Evolutionary conservation across 2,888 invertebrate species (phyloP).

Genomic region (Catonia carolina): DNA sequence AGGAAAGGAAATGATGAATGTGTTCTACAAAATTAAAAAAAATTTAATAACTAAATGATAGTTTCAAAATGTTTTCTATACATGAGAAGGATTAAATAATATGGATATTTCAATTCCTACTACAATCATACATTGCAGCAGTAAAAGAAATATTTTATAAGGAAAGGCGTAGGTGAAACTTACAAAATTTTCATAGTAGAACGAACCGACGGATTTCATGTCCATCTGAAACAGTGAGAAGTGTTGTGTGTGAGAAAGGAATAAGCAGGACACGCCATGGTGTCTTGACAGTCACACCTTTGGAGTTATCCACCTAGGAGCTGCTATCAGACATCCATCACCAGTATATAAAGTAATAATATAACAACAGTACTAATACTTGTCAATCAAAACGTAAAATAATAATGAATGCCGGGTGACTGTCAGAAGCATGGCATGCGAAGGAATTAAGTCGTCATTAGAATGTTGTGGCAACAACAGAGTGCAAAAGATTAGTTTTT

Average conservation of each 20-base stretch:
- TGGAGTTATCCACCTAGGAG: background rate
- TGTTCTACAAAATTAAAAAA: too few relatives aligned
- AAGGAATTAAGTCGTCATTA: slow-evolving; percentile 28
- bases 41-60: too few relatives aligned
- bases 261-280: slow-evolving; percentile 20
- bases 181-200: slow-evolving; percentile 95
- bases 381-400: slow-evolving; percentile 13
- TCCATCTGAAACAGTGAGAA: slow-evolving; percentile 72
- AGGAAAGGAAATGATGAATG: too few relatives aligned
- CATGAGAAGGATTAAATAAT: too few relatives aligned
- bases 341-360: slow-evolving; percentile 19
- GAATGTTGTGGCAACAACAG: slow-evolving; percentile 30
- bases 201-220: slow-evolving; percentile 92
- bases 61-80: too few relatives aligned
- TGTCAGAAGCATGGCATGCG: slow-evolving; percentile 32
- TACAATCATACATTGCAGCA: background rate
- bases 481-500: slow-evolving; percentile 25
- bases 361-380: slow-evolving; percentile 2
- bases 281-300: slow-evolving; percentile 25
- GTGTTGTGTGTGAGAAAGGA: slow-evolving; percentile 20
- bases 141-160: slow-evolving; percentile 7
- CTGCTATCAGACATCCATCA: slow-evolving; percentile 29
- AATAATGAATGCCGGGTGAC: slow-evolving; percentile 29
- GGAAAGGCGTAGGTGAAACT: slow-evolving; percentile 47
- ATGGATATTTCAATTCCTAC: too few relatives aligned